Conservation (phyloP, 2,797 vertebrate genomes). For the Graptemys geographica region DNA sequence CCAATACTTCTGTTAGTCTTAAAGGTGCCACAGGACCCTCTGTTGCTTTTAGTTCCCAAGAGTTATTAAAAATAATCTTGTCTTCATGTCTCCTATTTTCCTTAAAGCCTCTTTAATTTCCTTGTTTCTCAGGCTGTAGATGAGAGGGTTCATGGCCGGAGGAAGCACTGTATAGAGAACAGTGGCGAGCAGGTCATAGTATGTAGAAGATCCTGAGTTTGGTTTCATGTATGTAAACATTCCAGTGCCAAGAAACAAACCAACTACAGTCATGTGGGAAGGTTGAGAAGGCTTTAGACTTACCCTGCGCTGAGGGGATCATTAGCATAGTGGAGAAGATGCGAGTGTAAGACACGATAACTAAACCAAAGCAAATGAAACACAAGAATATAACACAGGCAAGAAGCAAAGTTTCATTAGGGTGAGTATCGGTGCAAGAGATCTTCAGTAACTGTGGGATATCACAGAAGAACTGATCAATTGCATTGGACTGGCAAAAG, state of each 20-base stretch:
- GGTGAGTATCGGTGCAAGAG: not conserved
- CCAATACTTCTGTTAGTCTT: too few species aligned
- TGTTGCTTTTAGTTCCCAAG: too few species aligned
- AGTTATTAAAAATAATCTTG: not conserved
- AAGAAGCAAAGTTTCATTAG: not conserved
- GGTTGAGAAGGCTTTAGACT: constrained; percentile 19
- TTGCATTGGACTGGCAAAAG: not conserved
- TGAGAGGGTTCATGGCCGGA: not conserved
- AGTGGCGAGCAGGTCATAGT: not conserved
- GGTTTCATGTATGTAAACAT: constrained; percentile 3
- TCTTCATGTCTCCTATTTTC: not conserved
- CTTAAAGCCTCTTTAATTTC: not conserved
- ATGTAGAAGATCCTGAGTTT: not conserved
- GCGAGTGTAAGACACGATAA: not conserved
- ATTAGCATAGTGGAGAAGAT: not conserved
- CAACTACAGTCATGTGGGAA: constrained; percentile 15
- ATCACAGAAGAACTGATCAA: constrained; percentile 31
- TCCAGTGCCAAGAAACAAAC: not conserved
- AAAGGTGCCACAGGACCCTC: too few species aligned
- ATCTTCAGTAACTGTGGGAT: constrained; percentile 11
- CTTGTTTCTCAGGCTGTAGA: not conserved
- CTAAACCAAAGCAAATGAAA: not conserved
- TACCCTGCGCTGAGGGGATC: not conserved
- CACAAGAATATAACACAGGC: not conserved
- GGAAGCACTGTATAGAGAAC: not conserved